A percentile compares a stretch with the other conserved stretches of the same genome.
phyloP scores from a whole-genome alignment of 1,140 invertebrate species.

The Propsilocerus akamusi region DNA sequence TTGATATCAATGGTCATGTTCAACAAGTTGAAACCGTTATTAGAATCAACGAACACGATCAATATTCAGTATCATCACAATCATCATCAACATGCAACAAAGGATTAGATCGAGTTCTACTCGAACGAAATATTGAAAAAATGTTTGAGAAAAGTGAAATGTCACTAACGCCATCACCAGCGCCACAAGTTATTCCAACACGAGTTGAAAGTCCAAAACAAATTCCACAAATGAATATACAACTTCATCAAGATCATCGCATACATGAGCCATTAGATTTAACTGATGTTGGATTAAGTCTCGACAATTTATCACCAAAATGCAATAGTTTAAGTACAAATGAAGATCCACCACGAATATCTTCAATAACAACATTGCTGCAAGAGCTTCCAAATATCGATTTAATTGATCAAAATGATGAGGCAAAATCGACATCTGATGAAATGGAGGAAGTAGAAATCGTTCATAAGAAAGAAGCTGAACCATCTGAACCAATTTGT shows the following conservation, averaged over 20 bases:
- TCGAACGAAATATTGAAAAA: constrained; percentile 36
- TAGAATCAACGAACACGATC: constrained; percentile 5
- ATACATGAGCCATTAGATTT: constrained; percentile 17
- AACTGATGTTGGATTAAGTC: constrained; percentile 20
- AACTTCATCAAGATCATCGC: constrained; percentile 14
- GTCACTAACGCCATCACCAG: constrained; percentile 19
- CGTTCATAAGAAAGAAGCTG: not conserved
- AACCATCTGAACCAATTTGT: not conserved
- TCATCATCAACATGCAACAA: constrained; percentile 6
- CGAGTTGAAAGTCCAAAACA: constrained; percentile 12
- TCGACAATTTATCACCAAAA: constrained; percentile 11
- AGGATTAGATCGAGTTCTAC: constrained; percentile 30
- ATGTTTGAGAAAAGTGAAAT: constrained; percentile 17
- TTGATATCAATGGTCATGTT: not conserved
- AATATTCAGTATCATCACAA: constrained; percentile 1
- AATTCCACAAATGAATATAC: constrained; percentile 18
- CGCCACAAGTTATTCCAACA: constrained; percentile 1
- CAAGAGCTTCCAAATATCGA: constrained; percentile 15
- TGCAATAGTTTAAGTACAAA: constrained; percentile 15
- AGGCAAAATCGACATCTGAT: not conserved
- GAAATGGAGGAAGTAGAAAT: not conserved
- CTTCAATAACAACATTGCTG: constrained; percentile 9
- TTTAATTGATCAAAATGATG: not conserved
- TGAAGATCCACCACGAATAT: constrained; percentile 12
- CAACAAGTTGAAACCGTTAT: not conserved